A percentile compares a stretch with the other conserved stretches of the same genome.
Conservation (phyloP, 1,140 invertebrate genomes). For the Ooceraea biroi region DNA sequence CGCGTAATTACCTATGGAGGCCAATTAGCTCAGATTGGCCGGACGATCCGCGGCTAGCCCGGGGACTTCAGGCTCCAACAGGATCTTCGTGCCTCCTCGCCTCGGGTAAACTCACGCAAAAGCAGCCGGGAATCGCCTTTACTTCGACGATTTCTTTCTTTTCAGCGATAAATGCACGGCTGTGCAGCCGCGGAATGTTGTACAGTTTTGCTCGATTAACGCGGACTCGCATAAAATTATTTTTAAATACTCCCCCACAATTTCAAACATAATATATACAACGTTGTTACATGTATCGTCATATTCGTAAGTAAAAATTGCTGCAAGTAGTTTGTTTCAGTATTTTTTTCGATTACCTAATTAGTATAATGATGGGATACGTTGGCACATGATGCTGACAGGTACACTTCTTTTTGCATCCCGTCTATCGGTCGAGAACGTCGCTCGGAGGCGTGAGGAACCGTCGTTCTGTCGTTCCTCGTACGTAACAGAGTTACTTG, state of each 20-base stretch:
- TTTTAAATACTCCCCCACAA: not conserved
- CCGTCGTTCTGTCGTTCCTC: not conserved
- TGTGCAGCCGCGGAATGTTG: not conserved
- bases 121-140: conserved; percentile 44
- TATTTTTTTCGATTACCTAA: too few species aligned
- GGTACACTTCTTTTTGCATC: conserved; percentile 7
- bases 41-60: conserved; percentile 73
- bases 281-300: too few species aligned
- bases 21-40: conserved; percentile 81
- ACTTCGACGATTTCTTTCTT: conserved; percentile 43
- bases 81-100: conserved; percentile 45
- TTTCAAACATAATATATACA: not conserved
- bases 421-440: not conserved
- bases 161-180: not conserved
- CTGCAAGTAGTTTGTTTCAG: too few species aligned
- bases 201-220: not conserved
- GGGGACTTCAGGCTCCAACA: conserved; percentile 63
- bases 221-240: not conserved
- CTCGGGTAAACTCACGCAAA: conserved; percentile 67
- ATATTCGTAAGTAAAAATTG: too few species aligned
- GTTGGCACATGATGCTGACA: not conserved
- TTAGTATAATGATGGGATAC: too few species aligned
- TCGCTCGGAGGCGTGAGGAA: not conserved
- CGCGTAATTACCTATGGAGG: conserved; percentile 83
- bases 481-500: not conserved